phyloP scores from a whole-genome alignment of 1,140 invertebrate genomes.

The Polypedilum vanderplanki region DNA sequence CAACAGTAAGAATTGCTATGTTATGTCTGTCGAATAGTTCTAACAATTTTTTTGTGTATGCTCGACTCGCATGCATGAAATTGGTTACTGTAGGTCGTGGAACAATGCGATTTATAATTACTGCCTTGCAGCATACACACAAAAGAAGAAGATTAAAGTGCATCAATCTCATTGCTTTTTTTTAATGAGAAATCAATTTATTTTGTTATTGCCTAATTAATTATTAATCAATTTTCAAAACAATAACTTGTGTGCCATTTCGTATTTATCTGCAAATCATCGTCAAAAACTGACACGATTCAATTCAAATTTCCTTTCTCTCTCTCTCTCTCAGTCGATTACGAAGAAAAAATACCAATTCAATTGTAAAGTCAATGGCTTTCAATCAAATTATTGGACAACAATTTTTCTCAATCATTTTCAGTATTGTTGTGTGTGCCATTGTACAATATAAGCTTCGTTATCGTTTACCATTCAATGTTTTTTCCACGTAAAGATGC shows the following conservation, averaged over 20 bases:
- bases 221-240: slow-evolving; percentile 1
- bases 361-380: slow-evolving; percentile 22
- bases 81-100: slow-evolving; percentile 8
- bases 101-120: slow-evolving; percentile 23
- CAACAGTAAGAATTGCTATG: neutral
- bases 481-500: neutral
- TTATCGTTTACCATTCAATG: neutral
- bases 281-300: slow-evolving; percentile 15
- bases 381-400: slow-evolving; percentile 22
- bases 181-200: neutral
- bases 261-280: neutral
- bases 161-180: neutral
- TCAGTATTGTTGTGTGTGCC: neutral
- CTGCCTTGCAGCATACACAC: slow-evolving; percentile 22
- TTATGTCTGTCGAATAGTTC: slow-evolving; percentile 5
- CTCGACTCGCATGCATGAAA: neutral
- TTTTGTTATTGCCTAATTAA: slow-evolving; percentile 18
- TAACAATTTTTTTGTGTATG: slow-evolving; percentile 11
- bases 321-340: neutral
- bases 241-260: neutral
- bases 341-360: neutral
- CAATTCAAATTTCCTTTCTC: slow-evolving; percentile 10
- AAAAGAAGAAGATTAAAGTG: neutral
- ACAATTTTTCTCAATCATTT: slow-evolving; percentile 22
- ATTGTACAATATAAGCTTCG: neutral